phyloP scores from a whole-genome alignment of 2,888 invertebrate genomes.

The Hydropsyche betteni region DNA sequence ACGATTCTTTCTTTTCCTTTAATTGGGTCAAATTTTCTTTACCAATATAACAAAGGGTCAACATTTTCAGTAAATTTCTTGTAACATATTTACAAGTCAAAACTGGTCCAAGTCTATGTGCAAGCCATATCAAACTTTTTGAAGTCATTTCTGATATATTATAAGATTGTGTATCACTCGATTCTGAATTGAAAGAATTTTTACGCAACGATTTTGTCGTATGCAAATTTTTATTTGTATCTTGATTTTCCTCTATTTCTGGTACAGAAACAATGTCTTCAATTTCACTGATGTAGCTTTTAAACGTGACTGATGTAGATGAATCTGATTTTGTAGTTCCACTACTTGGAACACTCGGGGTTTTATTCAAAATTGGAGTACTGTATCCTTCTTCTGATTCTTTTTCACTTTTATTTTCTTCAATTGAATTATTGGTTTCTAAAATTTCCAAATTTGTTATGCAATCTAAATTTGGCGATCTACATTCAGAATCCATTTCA shows the following conservation, averaged over 20 bases:
- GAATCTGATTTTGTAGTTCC: neutral
- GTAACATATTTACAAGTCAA: slow-evolving; percentile 91
- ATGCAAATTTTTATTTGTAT: neutral
- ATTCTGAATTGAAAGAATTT: neutral
- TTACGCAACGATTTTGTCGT: neutral
- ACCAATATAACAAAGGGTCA: slow-evolving; percentile 92
- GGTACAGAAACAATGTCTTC: neutral
- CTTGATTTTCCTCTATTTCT: slow-evolving; percentile 1
- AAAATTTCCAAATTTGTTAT: slow-evolving; percentile 8
- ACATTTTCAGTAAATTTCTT: slow-evolving; percentile 90
- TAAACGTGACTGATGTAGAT: neutral
- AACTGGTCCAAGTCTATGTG: slow-evolving; percentile 93
- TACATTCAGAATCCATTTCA: slow-evolving; percentile 45
- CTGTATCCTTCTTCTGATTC: no score
- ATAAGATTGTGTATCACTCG: slow-evolving; percentile 53
- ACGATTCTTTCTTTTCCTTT: slow-evolving; percentile 58
- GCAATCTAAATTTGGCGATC: slow-evolving; percentile 59
- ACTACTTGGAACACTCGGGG: no score
- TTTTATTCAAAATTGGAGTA: no score
- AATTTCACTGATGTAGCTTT: slow-evolving; percentile 8
- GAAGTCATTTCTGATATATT: slow-evolving; percentile 87
- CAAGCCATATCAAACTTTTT: slow-evolving; percentile 90
- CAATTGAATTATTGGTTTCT: neutral
- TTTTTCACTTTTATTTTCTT: neutral
- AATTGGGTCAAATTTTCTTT: slow-evolving; percentile 74